These are phyloP conservation scores for Ailurus styani DNA, from an alignment of 2,113 vertebrate genomes.

Conservation along the genomic window DNA sequence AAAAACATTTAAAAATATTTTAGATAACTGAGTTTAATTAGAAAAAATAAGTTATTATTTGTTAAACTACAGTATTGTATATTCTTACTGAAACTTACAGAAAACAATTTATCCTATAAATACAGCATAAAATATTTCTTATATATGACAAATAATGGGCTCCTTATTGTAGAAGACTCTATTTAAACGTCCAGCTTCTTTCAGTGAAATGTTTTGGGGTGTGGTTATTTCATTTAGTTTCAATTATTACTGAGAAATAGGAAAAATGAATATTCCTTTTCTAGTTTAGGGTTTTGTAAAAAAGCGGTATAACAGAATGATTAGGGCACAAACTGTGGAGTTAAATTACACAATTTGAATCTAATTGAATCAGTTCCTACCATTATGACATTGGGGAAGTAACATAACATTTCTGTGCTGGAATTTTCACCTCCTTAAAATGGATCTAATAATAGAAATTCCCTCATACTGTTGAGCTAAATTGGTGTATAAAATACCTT, in stretches of 20 bases:
- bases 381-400: background rate
- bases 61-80: background rate
- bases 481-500: background rate
- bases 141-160: background rate
- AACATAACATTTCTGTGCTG: background rate
- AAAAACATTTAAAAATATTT: background rate
- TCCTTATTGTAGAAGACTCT: background rate
- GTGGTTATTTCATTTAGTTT: background rate
- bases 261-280: background rate
- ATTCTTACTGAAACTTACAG: background rate
- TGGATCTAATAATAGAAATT: background rate
- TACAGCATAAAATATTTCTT: background rate
- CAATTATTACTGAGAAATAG: background rate
- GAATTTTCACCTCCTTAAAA: background rate
- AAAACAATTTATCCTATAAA: background rate
- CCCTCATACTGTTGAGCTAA: background rate
- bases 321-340: background rate
- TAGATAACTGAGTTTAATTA: background rate
- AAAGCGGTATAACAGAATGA: background rate
- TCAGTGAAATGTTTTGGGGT: background rate
- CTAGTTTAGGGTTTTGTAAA: background rate
- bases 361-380: background rate
- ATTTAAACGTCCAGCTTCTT: background rate
- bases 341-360: background rate
- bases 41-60: background rate